Evolutionary conservation across 2,888 invertebrate genomes (phyloP).

Genomic region (Leptopilina syphax): DNA sequence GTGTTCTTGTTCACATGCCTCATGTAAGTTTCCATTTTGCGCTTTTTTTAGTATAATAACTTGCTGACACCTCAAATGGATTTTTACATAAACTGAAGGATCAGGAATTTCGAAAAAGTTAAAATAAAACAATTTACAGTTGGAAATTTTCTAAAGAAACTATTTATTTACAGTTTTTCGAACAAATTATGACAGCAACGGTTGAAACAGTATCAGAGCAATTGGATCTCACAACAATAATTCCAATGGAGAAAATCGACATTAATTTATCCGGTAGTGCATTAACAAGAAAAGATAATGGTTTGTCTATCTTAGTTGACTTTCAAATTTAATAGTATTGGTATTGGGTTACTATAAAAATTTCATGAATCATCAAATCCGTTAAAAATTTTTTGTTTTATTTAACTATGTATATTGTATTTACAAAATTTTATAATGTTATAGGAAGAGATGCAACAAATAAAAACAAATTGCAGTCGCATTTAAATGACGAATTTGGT

Average conservation of each 20-base stretch:
- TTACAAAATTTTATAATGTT: slow-evolving; percentile 41
- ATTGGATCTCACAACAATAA: slow-evolving; percentile 90
- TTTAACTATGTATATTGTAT: too few relatives aligned
- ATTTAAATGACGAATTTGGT: slow-evolving; percentile 86
- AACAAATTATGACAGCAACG: slow-evolving; percentile 95
- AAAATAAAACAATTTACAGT: not conserved
- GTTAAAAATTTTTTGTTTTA: too few relatives aligned
- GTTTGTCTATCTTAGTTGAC: slow-evolving; percentile 75
- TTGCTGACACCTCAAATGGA: too few relatives aligned
- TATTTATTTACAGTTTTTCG: slow-evolving; percentile 70
- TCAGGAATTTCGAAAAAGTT: too few relatives aligned
- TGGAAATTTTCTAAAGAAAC: not conserved
- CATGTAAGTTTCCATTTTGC: slow-evolving; percentile 84
- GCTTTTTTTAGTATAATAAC: too few relatives aligned
- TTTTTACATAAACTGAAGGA: too few relatives aligned
- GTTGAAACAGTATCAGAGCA: slow-evolving; percentile 95
- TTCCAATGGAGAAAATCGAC: slow-evolving; percentile 86
- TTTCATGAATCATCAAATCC: too few relatives aligned
- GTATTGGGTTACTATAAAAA: too few relatives aligned
- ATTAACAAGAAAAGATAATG: slow-evolving; percentile 92
- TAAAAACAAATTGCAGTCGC: slow-evolving; percentile 86
- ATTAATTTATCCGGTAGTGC: slow-evolving; percentile 92
- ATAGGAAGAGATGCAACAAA: slow-evolving; percentile 83
- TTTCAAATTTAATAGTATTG: not conserved
- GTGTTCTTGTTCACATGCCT: slow-evolving; percentile 94